Evolutionary conservation across 2,797 vertebrate genomes (phyloP).

Genomic region (Megalops cyprinoides): DNA sequence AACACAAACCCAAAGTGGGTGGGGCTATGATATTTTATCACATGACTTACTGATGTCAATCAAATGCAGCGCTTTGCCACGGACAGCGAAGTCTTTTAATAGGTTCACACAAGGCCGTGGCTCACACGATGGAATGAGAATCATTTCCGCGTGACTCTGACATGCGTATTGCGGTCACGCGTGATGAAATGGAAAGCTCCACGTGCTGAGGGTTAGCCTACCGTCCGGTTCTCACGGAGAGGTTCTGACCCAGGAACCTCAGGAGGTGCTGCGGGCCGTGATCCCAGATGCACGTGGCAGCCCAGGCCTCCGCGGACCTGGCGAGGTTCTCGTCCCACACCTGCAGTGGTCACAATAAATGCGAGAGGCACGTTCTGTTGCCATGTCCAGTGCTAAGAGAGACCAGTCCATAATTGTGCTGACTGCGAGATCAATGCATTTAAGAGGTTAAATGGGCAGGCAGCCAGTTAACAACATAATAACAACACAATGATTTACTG

Average conservation of each 20-base stretch:
- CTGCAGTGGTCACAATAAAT: constrained; percentile 61
- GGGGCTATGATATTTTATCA: neutral
- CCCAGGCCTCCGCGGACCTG: constrained; percentile 95
- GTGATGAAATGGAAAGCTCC: neutral
- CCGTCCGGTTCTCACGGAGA: constrained; percentile 98
- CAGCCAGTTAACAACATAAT: no score
- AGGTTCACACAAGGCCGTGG: neutral
- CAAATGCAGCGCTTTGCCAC: neutral
- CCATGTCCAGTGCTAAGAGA: no score
- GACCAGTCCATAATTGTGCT: no score
- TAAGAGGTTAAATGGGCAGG: no score
- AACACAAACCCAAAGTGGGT: neutral
- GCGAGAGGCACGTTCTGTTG: neutral
- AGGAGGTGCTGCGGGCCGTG: constrained; percentile 92
- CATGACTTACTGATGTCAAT: neutral
- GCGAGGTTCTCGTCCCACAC: constrained; percentile 97
- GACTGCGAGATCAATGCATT: no score
- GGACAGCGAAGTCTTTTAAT: neutral
- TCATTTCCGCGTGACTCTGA: neutral
- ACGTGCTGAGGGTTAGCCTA: constrained; percentile 45
- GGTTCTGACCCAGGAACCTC: constrained; percentile 95
- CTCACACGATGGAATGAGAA: constrained; percentile 51
- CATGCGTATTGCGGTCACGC: neutral
- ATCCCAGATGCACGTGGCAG: constrained; percentile 94
- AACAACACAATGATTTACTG: no score